Conservation (phyloP, 2,888 invertebrate genomes). For the Phengaris alcon region DNA sequence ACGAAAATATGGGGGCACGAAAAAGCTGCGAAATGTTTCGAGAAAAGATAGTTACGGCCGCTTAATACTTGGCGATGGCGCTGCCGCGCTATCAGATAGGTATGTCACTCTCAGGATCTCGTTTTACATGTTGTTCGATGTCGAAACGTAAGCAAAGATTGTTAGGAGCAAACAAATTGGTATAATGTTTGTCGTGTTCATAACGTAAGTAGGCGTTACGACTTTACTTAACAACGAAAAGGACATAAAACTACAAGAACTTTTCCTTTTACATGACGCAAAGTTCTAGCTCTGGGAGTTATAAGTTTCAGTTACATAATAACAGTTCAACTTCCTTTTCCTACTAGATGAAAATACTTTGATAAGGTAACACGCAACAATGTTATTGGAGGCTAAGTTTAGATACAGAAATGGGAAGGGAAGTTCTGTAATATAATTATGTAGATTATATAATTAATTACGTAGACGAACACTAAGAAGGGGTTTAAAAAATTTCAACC, state of each 20-base stretch:
- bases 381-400: not conserved
- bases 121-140: not conserved
- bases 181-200: slow-evolving; percentile 12
- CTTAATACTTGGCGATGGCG: too few species aligned
- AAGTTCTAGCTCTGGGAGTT: not conserved
- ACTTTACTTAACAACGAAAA: slow-evolving; percentile 17
- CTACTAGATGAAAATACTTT: slow-evolving; percentile 2
- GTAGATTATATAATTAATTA: too few species aligned
- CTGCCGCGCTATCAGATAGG: not conserved
- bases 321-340: not conserved
- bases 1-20: too few species aligned
- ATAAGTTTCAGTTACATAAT: not conserved
- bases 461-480: too few species aligned
- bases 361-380: not conserved
- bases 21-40: too few species aligned
- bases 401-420: too few species aligned
- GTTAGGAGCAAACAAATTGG: slow-evolving; percentile 14
- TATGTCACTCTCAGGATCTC: not conserved
- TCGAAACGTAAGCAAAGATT: slow-evolving; percentile 3
- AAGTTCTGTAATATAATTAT: too few species aligned
- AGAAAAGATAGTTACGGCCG: too few species aligned
- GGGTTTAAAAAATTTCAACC: too few species aligned
- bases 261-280: slow-evolving; percentile 13
- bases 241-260: slow-evolving; percentile 1
- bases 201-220: slow-evolving; percentile 8